Conservation (phyloP, 2,888 invertebrate genomes). For the Sphaerophoria rueppellii region DNA sequence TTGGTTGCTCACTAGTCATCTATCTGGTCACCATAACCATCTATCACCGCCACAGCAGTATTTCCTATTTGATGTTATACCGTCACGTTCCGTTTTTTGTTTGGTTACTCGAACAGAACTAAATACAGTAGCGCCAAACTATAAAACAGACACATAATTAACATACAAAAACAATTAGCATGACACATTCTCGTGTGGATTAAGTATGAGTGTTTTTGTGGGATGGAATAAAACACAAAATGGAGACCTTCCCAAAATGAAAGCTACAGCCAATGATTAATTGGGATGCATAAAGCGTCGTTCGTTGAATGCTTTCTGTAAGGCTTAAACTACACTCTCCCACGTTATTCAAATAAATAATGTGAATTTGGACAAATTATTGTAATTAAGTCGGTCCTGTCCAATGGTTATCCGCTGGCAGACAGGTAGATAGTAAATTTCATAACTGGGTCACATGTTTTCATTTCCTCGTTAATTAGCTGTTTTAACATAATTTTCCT, state of each 20-base stretch:
- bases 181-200: constrained; percentile 22
- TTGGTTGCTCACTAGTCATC: constrained; percentile 34
- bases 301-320: background rate
- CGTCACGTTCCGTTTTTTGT: constrained; percentile 13
- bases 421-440: background rate
- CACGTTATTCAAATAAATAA: constrained; percentile 15
- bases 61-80: constrained; percentile 35
- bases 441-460: background rate
- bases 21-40: constrained; percentile 16
- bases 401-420: background rate
- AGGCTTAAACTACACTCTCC: background rate
- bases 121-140: constrained; percentile 48
- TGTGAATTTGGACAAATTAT: constrained; percentile 42
- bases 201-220: background rate
- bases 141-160: constrained; percentile 49
- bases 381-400: constrained; percentile 33
- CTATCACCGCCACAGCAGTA: constrained; percentile 15
- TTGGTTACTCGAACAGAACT: background rate
- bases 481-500: background rate
- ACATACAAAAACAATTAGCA: constrained; percentile 65
- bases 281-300: constrained; percentile 64
- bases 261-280: constrained; percentile 46
- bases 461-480: no score
- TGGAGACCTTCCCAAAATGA: constrained; percentile 49
- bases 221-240: constrained; percentile 11